phyloP scores from a whole-genome alignment of 2,797 vertebrate species.

The Muscicapa striata region DNA sequence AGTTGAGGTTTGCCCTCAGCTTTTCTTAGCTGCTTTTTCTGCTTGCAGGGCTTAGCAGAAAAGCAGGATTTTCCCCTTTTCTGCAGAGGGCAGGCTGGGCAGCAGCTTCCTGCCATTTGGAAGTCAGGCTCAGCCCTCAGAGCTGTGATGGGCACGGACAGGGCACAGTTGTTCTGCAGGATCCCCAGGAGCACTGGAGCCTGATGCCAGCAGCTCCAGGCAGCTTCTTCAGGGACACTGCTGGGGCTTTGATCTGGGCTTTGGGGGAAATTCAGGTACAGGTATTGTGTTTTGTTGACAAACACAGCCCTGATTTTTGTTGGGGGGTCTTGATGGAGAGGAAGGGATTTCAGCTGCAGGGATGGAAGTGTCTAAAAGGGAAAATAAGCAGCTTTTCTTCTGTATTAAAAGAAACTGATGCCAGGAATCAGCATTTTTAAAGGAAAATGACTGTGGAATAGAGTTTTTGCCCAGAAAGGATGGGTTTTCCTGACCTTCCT shows the following conservation, averaged over 20 bases:
- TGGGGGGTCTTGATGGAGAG: not conserved
- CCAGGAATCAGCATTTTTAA: not conserved
- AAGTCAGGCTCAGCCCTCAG: not conserved
- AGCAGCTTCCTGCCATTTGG: not conserved
- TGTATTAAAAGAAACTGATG: not conserved
- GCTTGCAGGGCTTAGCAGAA: not conserved
- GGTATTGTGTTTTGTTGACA: not conserved
- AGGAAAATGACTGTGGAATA: not conserved
- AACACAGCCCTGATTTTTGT: not conserved
- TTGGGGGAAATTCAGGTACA: not conserved
- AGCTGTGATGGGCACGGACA: not conserved
- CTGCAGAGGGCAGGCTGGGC: not conserved
- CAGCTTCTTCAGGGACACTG: not conserved
- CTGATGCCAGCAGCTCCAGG: not conserved
- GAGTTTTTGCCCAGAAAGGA: not conserved
- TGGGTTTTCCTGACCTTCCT: conserved; percentile 52
- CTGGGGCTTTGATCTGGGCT: not conserved
- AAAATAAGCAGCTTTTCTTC: not conserved
- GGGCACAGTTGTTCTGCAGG: not conserved
- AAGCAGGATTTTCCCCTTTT: not conserved
- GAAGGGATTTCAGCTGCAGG: not conserved
- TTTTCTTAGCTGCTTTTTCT: not conserved
- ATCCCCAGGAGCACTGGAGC: fast-evolving
- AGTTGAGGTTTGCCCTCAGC: not conserved
- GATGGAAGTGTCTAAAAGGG: not conserved